phyloP scores from a whole-genome alignment of 2,888 invertebrate species.

The Nipponacmea schrenckii region DNA sequence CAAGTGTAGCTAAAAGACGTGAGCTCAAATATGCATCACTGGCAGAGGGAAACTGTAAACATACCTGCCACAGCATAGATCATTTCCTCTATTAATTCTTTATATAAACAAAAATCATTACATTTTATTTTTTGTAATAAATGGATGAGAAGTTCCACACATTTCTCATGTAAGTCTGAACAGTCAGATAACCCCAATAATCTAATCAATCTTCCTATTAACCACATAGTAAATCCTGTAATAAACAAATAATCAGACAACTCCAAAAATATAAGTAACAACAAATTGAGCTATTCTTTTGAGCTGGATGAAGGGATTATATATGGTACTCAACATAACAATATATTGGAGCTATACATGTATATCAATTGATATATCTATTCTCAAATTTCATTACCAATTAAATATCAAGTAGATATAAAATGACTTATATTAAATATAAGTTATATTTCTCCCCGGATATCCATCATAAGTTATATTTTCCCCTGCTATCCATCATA shows the following conservation, averaged over 20 bases:
- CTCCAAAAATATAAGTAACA: not conserved
- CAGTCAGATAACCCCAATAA: slow-evolving; percentile 45
- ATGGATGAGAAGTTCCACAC: slow-evolving; percentile 38
- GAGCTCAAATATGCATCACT: too few relatives aligned
- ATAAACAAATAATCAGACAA: slow-evolving; percentile 9
- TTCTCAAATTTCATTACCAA: too few relatives aligned
- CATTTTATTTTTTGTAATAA: slow-evolving; percentile 38
- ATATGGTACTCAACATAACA: too few relatives aligned
- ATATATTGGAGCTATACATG: too few relatives aligned
- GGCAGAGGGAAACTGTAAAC: not conserved
- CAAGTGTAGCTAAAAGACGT: too few relatives aligned
- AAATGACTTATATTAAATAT: too few relatives aligned
- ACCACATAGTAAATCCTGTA: slow-evolving; percentile 55
- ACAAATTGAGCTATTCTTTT: slow-evolving; percentile 16
- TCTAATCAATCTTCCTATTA: slow-evolving; percentile 43
- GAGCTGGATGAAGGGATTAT: slow-evolving; percentile 17
- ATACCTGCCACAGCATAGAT: slow-evolving; percentile 39
- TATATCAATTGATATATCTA: too few relatives aligned
- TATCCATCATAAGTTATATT: too few relatives aligned
- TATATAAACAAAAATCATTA: slow-evolving; percentile 41
- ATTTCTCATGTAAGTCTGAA: slow-evolving; percentile 35
- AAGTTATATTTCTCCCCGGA: too few relatives aligned
- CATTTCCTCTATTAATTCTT: slow-evolving; percentile 38
- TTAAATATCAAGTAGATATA: too few relatives aligned
- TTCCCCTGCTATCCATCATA: too few relatives aligned